These are phyloP conservation scores for Pardalotus punctatus DNA, from an alignment of 2,113 vertebrate genomes.

Conservation along the genomic window DNA sequence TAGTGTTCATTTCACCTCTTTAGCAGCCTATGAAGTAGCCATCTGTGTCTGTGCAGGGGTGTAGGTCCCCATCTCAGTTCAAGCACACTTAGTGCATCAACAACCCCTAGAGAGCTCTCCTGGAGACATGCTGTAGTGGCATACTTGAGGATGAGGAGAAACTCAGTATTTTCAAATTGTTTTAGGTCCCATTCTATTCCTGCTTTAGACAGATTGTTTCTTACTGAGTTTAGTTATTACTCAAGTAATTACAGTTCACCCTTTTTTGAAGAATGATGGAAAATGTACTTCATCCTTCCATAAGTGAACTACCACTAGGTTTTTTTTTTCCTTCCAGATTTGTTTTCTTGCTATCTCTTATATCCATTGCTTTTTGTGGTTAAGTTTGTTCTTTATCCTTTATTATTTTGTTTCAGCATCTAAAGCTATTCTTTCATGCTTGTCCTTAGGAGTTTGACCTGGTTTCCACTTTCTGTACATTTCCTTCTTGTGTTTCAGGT, in stretches of 20 bases:
- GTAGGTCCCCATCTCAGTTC: neutral
- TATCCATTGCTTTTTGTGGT: neutral
- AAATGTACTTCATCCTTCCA: neutral
- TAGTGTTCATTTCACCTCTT: neutral
- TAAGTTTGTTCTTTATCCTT: neutral
- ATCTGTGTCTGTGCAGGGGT: neutral
- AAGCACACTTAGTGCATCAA: neutral
- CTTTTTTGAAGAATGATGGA: neutral
- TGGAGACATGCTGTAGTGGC: neutral
- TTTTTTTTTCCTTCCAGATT: neutral
- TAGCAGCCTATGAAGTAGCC: neutral
- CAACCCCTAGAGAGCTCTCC: neutral
- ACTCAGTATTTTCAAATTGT: neutral
- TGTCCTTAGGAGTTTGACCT: neutral
- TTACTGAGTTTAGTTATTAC: neutral
- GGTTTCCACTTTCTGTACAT: slow-evolving; percentile 27
- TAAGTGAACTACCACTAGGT: neutral
- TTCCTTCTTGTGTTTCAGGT: slow-evolving; percentile 41
- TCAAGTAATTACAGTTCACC: neutral
- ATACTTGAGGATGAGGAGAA: neutral
- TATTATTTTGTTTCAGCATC: neutral
- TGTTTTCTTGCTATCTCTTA: neutral
- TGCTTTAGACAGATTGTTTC: neutral
- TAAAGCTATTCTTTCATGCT: neutral
- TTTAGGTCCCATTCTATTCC: neutral